phyloP scores from a whole-genome alignment of 2,797 vertebrate genomes.

The Syngnathus rostellatus region DNA sequence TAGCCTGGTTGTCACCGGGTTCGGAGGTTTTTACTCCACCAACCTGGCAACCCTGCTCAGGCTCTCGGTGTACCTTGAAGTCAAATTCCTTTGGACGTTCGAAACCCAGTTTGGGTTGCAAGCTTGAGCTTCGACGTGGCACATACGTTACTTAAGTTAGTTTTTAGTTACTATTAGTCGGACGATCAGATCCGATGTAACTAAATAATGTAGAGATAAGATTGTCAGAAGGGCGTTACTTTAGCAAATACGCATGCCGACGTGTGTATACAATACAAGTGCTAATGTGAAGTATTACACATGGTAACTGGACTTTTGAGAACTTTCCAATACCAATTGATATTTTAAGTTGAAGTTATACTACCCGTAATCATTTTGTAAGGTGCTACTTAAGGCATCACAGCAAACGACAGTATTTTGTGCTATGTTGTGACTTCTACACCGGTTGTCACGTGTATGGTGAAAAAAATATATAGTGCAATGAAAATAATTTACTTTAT shows the following conservation, averaged over 20 bases:
- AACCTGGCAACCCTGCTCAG: constrained; percentile 30
- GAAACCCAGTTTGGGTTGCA: neutral
- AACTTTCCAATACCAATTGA: neutral
- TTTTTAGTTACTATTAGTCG: neutral
- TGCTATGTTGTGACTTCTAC: neutral
- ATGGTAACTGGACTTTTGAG: neutral
- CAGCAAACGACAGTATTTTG: neutral
- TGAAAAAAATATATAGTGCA: neutral
- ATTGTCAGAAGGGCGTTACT: neutral
- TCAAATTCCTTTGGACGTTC: constrained; percentile 21
- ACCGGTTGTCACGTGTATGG: neutral
- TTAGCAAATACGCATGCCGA: neutral
- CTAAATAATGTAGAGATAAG: neutral
- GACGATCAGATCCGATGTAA: neutral
- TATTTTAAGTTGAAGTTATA: neutral
- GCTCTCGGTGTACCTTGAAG: constrained; percentile 13
- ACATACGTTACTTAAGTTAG: neutral
- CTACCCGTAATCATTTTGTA: neutral
- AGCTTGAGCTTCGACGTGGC: neutral
- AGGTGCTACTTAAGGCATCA: neutral
- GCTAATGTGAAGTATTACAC: neutral
- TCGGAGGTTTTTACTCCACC: constrained; percentile 14
- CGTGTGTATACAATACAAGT: neutral
- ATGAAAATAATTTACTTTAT: neutral
- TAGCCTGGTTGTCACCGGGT: constrained; percentile 18